phyloP scores from a whole-genome alignment of 1,140 invertebrate genomes.

The Drosophila bifasciata region DNA sequence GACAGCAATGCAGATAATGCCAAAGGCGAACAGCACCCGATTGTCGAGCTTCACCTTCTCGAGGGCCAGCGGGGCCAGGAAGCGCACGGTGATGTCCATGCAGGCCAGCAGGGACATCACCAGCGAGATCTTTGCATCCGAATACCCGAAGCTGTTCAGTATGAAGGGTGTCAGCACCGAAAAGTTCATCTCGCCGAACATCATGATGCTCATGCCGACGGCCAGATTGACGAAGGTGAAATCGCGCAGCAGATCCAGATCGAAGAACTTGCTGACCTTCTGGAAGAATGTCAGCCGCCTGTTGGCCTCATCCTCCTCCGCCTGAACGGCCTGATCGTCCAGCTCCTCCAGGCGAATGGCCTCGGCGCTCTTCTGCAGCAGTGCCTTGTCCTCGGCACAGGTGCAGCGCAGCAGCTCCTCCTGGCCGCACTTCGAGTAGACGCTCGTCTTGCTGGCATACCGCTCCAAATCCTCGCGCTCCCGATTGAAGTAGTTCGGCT shows the following conservation, averaged over 20 bases:
- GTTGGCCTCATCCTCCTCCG: slow-evolving; percentile 62
- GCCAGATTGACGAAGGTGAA: slow-evolving; percentile 88
- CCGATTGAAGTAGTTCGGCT: slow-evolving; percentile 84
- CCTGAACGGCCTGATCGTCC: slow-evolving; percentile 19
- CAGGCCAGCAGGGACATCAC: slow-evolving; percentile 87
- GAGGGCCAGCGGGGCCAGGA: slow-evolving; percentile 87
- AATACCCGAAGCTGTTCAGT: slow-evolving; percentile 86
- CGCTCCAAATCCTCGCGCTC: slow-evolving; percentile 76
- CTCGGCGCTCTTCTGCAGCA: slow-evolving; percentile 61
- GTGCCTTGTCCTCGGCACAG: slow-evolving; percentile 70
- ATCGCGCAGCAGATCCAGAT: slow-evolving; percentile 88
- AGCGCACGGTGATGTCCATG: slow-evolving; percentile 86
- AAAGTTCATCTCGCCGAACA: slow-evolving; percentile 89
- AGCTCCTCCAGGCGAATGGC: slow-evolving; percentile 39
- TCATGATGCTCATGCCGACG: slow-evolving; percentile 88
- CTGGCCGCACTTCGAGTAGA: slow-evolving; percentile 59
- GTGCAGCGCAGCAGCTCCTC: slow-evolving; percentile 64
- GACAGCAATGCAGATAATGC: slow-evolving; percentile 87
- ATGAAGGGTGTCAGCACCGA: slow-evolving; percentile 89
- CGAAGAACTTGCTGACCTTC: slow-evolving; percentile 87
- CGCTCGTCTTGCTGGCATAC: slow-evolving; percentile 67
- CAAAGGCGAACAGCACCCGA: slow-evolving; percentile 88
- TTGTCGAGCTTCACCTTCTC: slow-evolving; percentile 87
- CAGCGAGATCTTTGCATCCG: slow-evolving; percentile 85
- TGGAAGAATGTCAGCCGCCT: slow-evolving; percentile 84